Conservation (phyloP, 2,113 vertebrate species). For the Campylomormyrus tamandua region DNA sequence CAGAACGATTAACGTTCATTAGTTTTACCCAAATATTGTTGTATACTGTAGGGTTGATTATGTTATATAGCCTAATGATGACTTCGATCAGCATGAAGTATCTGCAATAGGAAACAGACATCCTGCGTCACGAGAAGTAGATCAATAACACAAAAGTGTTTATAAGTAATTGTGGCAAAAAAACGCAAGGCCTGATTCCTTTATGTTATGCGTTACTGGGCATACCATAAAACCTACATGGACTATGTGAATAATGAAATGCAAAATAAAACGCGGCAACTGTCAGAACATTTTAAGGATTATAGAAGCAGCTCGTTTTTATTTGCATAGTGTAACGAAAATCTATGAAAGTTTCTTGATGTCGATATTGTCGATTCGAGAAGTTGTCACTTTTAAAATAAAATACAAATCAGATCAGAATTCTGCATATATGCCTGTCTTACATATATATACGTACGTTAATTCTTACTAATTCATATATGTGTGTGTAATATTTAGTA, state of each 20-base stretch:
- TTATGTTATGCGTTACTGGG: neutral
- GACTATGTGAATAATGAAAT: neutral
- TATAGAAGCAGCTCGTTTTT: neutral
- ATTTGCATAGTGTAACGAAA: neutral
- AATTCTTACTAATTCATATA: neutral
- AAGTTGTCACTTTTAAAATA: neutral
- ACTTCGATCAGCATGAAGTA: neutral
- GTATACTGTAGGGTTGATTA: neutral
- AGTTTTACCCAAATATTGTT: neutral
- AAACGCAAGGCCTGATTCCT: neutral
- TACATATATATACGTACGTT: neutral
- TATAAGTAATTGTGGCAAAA: neutral
- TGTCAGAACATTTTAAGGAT: neutral
- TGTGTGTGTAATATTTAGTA: neutral
- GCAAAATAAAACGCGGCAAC: neutral
- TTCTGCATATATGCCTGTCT: neutral
- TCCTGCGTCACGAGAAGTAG: no score
- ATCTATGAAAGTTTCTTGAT: neutral
- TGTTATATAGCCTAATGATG: neutral
- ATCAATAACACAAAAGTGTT: neutral
- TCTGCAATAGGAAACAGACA: neutral
- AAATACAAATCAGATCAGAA: neutral
- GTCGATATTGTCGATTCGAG: neutral
- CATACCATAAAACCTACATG: neutral
- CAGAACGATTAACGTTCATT: neutral